Conservation (phyloP, 2,888 invertebrate species). For the Lampropteryx suffumata region DNA sequence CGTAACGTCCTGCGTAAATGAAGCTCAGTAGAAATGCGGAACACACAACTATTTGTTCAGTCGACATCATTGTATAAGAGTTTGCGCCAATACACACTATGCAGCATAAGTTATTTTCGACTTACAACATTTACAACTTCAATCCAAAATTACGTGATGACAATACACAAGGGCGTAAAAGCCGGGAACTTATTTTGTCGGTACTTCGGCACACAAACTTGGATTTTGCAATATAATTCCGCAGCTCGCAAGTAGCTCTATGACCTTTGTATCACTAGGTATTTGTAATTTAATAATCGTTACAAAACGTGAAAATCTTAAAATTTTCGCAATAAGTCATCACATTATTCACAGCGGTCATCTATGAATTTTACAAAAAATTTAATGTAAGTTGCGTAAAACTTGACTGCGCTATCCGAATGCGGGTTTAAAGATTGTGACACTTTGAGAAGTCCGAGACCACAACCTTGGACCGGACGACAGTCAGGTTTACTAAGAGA, state of each 20-base stretch:
- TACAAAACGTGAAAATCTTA: slow-evolving; percentile 33
- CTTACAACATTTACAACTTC: slow-evolving; percentile 78
- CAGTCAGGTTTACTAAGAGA: slow-evolving; percentile 22
- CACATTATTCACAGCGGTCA: slow-evolving; percentile 43
- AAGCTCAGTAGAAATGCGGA: slow-evolving; percentile 81
- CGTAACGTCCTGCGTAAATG: slow-evolving; percentile 75
- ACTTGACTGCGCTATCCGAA: slow-evolving; percentile 42
- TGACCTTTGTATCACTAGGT: slow-evolving; percentile 20
- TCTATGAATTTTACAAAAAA: slow-evolving; percentile 41
- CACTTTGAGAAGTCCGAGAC: slow-evolving; percentile 49
- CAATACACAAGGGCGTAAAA: slow-evolving; percentile 67
- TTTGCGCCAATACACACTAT: slow-evolving; percentile 73
- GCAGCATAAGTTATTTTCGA: slow-evolving; percentile 77
- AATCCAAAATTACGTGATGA: slow-evolving; percentile 75
- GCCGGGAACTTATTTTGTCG: slow-evolving; percentile 38
- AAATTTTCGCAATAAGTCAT: slow-evolving; percentile 44
- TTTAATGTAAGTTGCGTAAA: slow-evolving; percentile 52
- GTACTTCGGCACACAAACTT: slow-evolving; percentile 23
- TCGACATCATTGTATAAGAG: slow-evolving; percentile 81
- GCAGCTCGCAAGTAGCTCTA: slow-evolving; percentile 1
- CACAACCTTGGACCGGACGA: slow-evolving; percentile 44
- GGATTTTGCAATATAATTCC: slow-evolving; percentile 19
- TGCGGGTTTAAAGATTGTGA: slow-evolving; percentile 53
- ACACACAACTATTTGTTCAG: slow-evolving; percentile 80
- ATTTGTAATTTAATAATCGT: slow-evolving; percentile 23